A percentile compares a stretch with the other conserved stretches of the same genome.
Evolutionary conservation across 2,113 vertebrate genomes (phyloP).

Genomic region (Xyliphius kryptos): DNA sequence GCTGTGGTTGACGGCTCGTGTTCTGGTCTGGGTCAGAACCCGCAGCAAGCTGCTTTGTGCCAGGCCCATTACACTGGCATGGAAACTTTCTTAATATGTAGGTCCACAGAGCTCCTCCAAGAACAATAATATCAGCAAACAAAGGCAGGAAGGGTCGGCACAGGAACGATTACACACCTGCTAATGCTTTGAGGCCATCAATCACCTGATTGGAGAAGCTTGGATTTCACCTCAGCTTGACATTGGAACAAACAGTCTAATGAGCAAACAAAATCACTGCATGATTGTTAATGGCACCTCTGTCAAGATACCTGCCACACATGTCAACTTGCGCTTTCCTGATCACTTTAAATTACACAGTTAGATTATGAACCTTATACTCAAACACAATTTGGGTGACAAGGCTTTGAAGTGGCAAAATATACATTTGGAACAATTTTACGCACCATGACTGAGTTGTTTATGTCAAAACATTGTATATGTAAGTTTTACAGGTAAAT

Average conservation of each 20-base stretch:
- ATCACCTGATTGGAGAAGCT: conserved; percentile 38
- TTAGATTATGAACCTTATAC: conserved; percentile 7
- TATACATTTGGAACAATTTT: not conserved
- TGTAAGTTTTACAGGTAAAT: conserved; percentile 11
- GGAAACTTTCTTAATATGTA: conserved; percentile 23
- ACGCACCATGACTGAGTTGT: not conserved
- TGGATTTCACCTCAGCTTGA: conserved; percentile 40
- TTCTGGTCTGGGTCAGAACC: conserved; percentile 63
- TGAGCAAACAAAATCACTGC: conserved; percentile 35
- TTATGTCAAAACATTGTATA: not conserved
- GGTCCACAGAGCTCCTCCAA: conserved; percentile 21
- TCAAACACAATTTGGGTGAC: conserved; percentile 11
- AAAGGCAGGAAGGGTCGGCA: conserved; percentile 31
- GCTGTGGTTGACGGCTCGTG: conserved; percentile 48
- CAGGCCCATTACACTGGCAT: conserved; percentile 35
- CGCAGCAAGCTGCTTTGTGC: conserved; percentile 59
- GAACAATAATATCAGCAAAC: conserved; percentile 31
- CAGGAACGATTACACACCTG: conserved; percentile 40
- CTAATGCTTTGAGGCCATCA: conserved; percentile 43
- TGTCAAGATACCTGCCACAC: conserved; percentile 29
- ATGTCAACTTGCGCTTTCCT: conserved; percentile 23
- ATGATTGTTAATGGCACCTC: conserved; percentile 26
- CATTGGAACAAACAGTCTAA: conserved; percentile 42
- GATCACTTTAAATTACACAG: conserved; percentile 34
- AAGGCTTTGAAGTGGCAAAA: not conserved